Conservation (phyloP, 2,888 invertebrate species). For the Eilema griseolum region DNA sequence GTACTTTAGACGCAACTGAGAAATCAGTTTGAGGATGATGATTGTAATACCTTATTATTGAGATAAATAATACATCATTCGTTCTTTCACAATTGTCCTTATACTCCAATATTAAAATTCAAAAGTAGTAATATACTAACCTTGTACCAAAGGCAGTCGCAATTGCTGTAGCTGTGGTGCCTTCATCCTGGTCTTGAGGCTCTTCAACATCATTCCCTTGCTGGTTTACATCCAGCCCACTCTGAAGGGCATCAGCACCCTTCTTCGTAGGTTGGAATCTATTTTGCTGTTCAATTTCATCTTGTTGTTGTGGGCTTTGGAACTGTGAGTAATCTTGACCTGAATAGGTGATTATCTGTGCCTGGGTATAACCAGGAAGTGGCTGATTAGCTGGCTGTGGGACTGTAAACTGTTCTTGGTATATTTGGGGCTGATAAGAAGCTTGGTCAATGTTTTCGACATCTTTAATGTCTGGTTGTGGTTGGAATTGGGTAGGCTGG, state of each 20-base stretch:
- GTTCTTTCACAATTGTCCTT: constrained; percentile 31
- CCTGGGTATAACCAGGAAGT: constrained; percentile 50
- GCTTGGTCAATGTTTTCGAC: constrained; percentile 42
- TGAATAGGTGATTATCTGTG: constrained; percentile 54
- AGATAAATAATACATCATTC: constrained; percentile 25
- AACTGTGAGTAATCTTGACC: constrained; percentile 49
- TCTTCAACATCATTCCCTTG: constrained; percentile 75
- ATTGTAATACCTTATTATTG: neutral
- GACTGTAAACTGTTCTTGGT: constrained; percentile 45
- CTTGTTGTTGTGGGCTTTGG: constrained; percentile 42
- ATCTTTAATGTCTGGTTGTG: constrained; percentile 40
- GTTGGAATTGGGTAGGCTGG: constrained; percentile 32
- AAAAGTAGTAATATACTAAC: constrained; percentile 58
- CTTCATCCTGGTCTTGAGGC: constrained; percentile 61
- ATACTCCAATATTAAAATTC: constrained; percentile 54
- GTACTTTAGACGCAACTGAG: too few relatives aligned
- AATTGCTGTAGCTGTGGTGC: constrained; percentile 72
- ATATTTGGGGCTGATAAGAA: constrained; percentile 41
- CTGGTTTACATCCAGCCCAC: constrained; percentile 75
- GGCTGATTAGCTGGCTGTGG: constrained; percentile 34
- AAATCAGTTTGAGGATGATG: too few relatives aligned
- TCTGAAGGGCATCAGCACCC: constrained; percentile 68
- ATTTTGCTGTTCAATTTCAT: constrained; percentile 42
- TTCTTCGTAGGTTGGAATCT: constrained; percentile 51
- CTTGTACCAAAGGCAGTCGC: constrained; percentile 81